phyloP scores from a whole-genome alignment of 1,140 invertebrate species.

The Chironomus striatipennis region DNA sequence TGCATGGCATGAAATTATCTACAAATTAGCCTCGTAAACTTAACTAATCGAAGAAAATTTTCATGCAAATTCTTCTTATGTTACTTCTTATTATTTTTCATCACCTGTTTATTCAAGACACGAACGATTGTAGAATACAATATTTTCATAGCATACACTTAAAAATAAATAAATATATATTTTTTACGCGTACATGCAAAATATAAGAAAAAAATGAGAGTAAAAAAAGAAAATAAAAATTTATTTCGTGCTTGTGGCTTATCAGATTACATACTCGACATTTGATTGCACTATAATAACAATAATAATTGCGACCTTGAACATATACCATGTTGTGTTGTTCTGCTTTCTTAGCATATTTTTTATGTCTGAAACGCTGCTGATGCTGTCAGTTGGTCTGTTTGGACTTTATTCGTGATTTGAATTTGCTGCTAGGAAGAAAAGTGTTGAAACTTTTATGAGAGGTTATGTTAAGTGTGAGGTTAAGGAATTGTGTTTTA shows the following conservation, averaged over 20 bases:
- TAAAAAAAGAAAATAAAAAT: not conserved
- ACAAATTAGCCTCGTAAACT: slow-evolving; percentile 7
- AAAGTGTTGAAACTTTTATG: too few species aligned
- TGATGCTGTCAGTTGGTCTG: too few species aligned
- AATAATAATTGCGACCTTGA: slow-evolving; percentile 2
- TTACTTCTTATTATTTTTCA: not conserved
- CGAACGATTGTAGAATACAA: not conserved
- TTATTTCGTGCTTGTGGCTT: not conserved
- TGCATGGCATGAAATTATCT: not conserved
- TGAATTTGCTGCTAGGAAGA: too few species aligned
- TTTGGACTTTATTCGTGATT: too few species aligned
- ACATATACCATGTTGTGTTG: not conserved
- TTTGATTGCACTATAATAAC: slow-evolving; percentile 14
- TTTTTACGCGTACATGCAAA: too few species aligned
- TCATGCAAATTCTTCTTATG: not conserved
- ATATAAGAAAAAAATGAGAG: not conserved
- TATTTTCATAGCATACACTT: too few species aligned
- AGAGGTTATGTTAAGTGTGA: too few species aligned
- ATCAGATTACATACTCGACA: slow-evolving; percentile 7
- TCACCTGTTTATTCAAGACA: not conserved
- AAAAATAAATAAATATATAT: too few species aligned
- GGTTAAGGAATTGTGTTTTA: too few species aligned
- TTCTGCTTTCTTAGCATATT: too few species aligned
- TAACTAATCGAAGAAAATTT: not conserved
- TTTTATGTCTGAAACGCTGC: too few species aligned